Evolutionary conservation across 2,113 vertebrate genomes (phyloP), one percentile per base, ranked within the genome.

Genomic region (Myotis brandtii): DNA sequence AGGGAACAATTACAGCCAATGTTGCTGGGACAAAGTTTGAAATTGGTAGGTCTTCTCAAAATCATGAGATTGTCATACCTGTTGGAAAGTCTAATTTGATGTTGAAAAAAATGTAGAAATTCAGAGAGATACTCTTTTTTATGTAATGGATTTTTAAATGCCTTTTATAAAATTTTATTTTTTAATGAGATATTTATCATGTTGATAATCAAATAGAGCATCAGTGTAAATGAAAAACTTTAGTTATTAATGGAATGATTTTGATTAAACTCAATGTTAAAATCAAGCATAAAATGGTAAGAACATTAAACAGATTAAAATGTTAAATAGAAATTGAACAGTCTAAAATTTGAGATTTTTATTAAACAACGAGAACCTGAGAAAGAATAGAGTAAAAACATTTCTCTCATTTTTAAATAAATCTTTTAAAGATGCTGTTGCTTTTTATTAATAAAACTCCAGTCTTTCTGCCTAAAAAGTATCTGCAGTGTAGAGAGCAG

Each of bases 21-120:
- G 98, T 99, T 0, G 98, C 99, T 66, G 99, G 99, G 97, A 99
- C 99, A 92, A 99, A 99, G 98, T 99, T 99, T 97, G 99, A 99
- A 98, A 99, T 99, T 37, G 99, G 99, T 99, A 99, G 66, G 98
- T 98, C 93, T 94, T 69, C 87, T 72, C 11, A 12, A 89, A 95
- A 93, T 86, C 73, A 94, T 9, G 86, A 91, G 90, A 91, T 75
- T 91, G 92, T 97, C 11, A 5, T 92, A 89, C 89, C 40, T 93
- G 62, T 40, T 16, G 59, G 2, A 0, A 91, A 93, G 82, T 82
- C 16, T 82, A 89, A 12, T 83, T 83, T 86, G 81, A 43, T 76
- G 6, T 88, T 87, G 27, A 91, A 95, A 96, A 96, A 43, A 89
- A 11, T 66, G 37, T 64, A 66, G 73, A 76, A 59, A 93, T 90